Evolutionary conservation across 1,140 invertebrate genomes (phyloP).

Genomic region (Pachyrhynchus sulphureomaculatus): DNA sequence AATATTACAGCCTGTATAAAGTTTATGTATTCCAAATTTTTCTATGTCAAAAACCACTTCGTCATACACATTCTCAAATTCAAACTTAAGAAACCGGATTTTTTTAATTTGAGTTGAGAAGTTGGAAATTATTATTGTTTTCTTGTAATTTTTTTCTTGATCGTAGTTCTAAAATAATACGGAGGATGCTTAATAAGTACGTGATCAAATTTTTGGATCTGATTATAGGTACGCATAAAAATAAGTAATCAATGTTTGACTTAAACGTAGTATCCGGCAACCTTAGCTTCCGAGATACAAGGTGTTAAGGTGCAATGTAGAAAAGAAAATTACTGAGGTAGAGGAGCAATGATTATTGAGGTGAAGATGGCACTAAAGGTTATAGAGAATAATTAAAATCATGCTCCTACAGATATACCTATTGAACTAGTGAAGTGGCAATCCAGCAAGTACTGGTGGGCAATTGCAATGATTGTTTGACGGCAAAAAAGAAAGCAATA

Average conservation of each 20-base stretch:
- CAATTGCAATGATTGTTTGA: too few relatives aligned
- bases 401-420: too few relatives aligned
- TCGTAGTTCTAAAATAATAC: constrained; percentile 16
- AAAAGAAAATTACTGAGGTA: too few relatives aligned
- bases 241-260: neutral
- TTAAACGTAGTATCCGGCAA: too few relatives aligned
- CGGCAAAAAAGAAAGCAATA: too few relatives aligned
- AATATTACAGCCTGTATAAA: constrained; percentile 18
- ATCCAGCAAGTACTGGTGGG: too few relatives aligned
- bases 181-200: neutral
- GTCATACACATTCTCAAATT: constrained; percentile 15
- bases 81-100: constrained; percentile 16
- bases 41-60: constrained; percentile 22
- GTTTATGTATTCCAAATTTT: constrained; percentile 24
- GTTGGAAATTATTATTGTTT: constrained; percentile 18
- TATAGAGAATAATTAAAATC: too few relatives aligned
- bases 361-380: too few relatives aligned
- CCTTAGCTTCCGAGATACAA: too few relatives aligned
- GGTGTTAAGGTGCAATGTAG: too few relatives aligned
- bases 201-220: neutral
- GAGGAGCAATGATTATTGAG: too few relatives aligned
- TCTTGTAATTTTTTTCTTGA: constrained; percentile 11
- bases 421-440: too few relatives aligned
- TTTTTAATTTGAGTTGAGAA: constrained; percentile 5
- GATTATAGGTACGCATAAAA: neutral